Base-by-base conservation (phyloP, 1,140 invertebrate genomes). In the Drosophila biarmipes region DNA sequence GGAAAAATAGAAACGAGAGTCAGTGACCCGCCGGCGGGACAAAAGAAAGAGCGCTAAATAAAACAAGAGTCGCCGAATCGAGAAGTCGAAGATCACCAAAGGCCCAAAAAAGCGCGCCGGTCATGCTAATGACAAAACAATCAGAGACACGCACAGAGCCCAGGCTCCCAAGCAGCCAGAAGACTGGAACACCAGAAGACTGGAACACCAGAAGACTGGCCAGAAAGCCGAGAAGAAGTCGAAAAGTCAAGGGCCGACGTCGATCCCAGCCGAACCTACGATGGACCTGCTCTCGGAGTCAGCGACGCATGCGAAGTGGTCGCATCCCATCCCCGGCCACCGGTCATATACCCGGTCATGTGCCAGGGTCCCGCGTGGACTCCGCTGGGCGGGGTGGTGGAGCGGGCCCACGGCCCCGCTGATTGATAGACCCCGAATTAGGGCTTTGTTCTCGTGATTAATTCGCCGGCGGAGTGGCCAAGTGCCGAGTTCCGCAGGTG, bases 111-210 rank as follows among this genome's bases (percentile, higher is more conserved):
- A 24, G 19, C 45, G 45, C 43, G 40, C 34, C 61, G 59, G 78
- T 68, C 73, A 75, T 68, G 78, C 82, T 87, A 87, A 87, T 89
- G 84, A 89, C 84, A 87, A 89, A 69, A 89, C 75, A 89, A 87
- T 87, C 84, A 75, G 61, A 66, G 57, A 61, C 61, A 75, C 56
- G 66, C 78, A 74, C 27, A 17, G n/a, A 29, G 2, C 29, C 14
- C 17, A 14, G 5, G 11, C 21, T 11, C 40, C 15, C 40, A 51
- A 15, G 24, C 2, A 17, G 3, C 15, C 31, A n/a, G n/a, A 46
- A 38, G 37, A 45, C 43, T 29, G 19, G 24, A 37, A 2, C 17
- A 7, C 11, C 21, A 21, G 34, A 24, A 48, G 27, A 46, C n/a
- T 45, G 11, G 19, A 37, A 2, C 17, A 7, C 11, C 21, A 21